Conservation (phyloP, 2,113 vertebrate species). For the Dasyornis broadbenti region DNA sequence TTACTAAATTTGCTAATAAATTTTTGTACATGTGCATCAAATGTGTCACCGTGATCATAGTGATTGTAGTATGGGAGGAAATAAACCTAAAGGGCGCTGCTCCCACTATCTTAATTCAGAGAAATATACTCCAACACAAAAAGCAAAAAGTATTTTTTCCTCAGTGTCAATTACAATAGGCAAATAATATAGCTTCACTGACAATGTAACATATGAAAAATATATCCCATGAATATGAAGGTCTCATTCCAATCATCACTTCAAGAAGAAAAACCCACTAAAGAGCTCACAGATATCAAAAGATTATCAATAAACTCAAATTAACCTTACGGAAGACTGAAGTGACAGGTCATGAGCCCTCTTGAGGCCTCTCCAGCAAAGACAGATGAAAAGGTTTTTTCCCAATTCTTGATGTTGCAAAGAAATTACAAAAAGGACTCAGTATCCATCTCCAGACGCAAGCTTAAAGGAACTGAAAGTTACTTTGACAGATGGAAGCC, state of each 20-base stretch:
- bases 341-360: background rate
- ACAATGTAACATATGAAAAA: background rate
- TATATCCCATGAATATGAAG: background rate
- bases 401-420: background rate
- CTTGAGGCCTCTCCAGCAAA: background rate
- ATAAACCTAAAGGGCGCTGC: background rate
- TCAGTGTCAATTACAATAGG: background rate
- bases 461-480: background rate
- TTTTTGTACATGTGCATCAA: accelerated
- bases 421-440: background rate
- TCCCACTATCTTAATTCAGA: background rate
- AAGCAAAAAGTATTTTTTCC: accelerated
- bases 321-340: background rate
- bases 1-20: background rate
- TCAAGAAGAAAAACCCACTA: background rate
- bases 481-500: background rate
- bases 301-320: background rate
- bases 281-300: background rate
- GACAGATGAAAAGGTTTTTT: background rate
- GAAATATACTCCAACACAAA: background rate
- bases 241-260: background rate
- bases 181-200: background rate
- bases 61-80: background rate
- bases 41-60: background rate
- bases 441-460: background rate